phyloP scores from a whole-genome alignment of 2,113 vertebrate species.

The Myrmecobius fasciatus region DNA sequence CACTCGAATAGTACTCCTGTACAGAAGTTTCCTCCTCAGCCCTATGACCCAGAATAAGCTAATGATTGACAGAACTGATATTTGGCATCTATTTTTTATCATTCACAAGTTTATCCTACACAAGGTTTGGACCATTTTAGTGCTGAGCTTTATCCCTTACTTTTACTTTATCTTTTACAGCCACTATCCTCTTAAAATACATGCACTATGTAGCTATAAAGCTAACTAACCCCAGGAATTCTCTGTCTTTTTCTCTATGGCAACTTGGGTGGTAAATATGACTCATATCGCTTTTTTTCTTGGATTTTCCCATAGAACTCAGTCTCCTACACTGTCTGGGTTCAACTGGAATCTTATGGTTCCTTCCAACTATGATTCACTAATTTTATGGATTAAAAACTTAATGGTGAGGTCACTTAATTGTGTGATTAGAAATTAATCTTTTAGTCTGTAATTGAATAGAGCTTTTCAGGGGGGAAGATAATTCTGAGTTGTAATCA shows the following conservation, averaged over 20 bases:
- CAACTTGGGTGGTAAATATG: not conserved
- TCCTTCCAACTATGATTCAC: not conserved
- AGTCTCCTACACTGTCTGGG: not conserved
- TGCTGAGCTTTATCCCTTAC: not conserved
- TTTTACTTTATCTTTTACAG: not conserved
- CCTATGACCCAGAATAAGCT: not conserved
- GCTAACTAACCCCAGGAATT: not conserved
- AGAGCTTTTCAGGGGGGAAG: not conserved
- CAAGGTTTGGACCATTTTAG: not conserved
- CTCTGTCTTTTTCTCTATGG: not conserved
- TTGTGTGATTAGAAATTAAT: not conserved
- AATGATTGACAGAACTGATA: not conserved
- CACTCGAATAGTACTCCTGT: not conserved
- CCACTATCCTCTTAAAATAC: not conserved
- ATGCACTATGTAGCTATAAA: no score
- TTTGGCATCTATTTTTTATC: not conserved
- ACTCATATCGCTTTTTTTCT: not conserved
- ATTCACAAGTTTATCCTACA: not conserved
- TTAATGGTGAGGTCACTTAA: not conserved
- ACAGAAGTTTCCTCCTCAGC: not conserved
- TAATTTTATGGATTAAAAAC: not conserved
- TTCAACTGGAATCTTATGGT: not conserved
- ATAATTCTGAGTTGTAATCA: not conserved
- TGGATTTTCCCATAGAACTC: not conserved
- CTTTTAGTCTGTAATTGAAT: not conserved